Base-by-base conservation (phyloP, 1,140 invertebrate species). In the Drosophila eugracilis region DNA sequence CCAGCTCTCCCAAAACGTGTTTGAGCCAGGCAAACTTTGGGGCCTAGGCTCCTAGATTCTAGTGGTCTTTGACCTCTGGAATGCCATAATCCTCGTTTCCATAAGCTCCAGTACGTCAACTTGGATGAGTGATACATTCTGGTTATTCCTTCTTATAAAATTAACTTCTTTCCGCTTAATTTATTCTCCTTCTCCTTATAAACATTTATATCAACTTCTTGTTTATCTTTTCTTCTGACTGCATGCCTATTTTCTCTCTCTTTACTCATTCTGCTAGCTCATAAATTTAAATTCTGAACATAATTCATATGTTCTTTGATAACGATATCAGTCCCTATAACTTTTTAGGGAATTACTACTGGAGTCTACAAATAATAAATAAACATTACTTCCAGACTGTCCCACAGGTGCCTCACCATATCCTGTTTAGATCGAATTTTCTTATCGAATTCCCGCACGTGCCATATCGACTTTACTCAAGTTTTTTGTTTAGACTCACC, bases 21-120 rank as follows among this genome's bases (percentile, higher is more conserved):
- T 67, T 49, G 28, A 59, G 30, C 30, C 15, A 10, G 15, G 36
- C 45, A 66, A 67, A 67, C 45, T 52, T 52, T 66, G 36, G 19
- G 57, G 17, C 57, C 2, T 9, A 12, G 14, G 14, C 9, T 12
- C 39, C 24, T 30, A 24, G 14, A 5, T 5, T 36, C 12, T 5
- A 21, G 15, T 39, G 63, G 60, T 67, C 63, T 67, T 53, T 67
- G 63, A 67, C 63, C 63, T 17, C 6, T 6, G 14, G 14, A 42
- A 14, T 3, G 5, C 58, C 17, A 26, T 21, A 37, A 22, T 5
- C 7, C n/a, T 1, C 32, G 14, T n/a, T 15, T 42, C 5, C 5
- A n/a, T n/a, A n/a, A n/a, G n/a, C 9, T 6, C 15, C n/a, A 24
- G 12, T 1, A 54, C 17, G 9, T 9, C n/a, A 5, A 9, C 15